Evolutionary conservation across 2,797 vertebrate species (phyloP), one percentile per base, ranked within the genome.

Genomic region (Dendrocincla fuliginosa): DNA sequence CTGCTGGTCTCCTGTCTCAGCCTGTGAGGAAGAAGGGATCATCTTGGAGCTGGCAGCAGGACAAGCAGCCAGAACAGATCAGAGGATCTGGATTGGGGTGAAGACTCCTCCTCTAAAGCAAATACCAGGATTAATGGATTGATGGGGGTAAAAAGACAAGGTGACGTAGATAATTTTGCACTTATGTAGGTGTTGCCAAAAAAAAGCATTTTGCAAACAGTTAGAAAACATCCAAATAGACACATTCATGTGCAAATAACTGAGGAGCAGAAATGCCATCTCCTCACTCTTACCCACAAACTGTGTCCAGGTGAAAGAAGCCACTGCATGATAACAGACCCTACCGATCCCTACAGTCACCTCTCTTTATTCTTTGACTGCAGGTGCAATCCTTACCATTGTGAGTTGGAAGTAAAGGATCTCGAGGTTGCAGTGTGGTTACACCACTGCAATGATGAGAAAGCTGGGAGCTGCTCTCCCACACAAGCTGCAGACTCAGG

Each of bases 401-500:
- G 39, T 75, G 69, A 25, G 35, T 78, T 13, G 76, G 47, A 39
- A 78, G 76, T 47, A 22, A 2, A 82, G n/a, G 55, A 82, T 6
- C 41, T 60, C 5, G 5, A 74, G 56, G 49, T 37, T 92, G 44
- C 67, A 27, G 16, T 6, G 11, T 10, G 50, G 42, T 50, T 37
- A 16, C 52, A 30, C 33, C n/a, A 5, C 60, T 17, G 53, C 60
- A 61, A 63, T 5, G 57, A 57, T 35, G 32, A 42, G 46, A 75
- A 42, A 75, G n/a, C 76, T 82, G 76, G 3, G 53, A 80, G 57
- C 9, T 79, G 77, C 50, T 81, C 67, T 76, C 23, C 2, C 52
- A 47, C 46, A 65, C 9, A 22, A 79, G 89, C 13, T 60, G 71
- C 76, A 94, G 46, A 63, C 69, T 96, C 61, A 18, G 69, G 73